Conservation (phyloP, 2,113 vertebrate genomes). For the Psittacus erithacus region DNA sequence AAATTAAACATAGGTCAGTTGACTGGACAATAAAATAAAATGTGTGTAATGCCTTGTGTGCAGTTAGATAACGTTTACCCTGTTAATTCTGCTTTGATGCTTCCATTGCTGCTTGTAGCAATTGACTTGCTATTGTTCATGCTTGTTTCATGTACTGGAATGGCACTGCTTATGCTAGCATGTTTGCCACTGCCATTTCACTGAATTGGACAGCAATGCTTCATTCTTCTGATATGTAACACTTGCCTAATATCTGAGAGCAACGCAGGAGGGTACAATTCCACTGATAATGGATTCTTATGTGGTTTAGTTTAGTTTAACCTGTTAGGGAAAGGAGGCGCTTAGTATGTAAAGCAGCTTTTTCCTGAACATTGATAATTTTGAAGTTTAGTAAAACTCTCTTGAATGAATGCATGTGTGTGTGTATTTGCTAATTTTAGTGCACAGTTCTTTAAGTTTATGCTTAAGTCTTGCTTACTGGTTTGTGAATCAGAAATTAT, state of each 20-base stretch:
- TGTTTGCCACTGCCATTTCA: constrained; percentile 1
- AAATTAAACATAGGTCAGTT: background rate
- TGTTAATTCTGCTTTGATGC: constrained; percentile 4
- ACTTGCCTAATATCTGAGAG: background rate
- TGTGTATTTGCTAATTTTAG: background rate
- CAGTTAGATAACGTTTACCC: background rate
- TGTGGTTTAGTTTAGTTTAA: background rate
- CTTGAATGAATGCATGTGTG: background rate
- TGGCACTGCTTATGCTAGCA: constrained; percentile 46
- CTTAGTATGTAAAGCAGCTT: background rate
- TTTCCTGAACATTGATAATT: background rate
- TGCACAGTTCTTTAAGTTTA: background rate
- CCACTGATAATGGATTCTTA: background rate
- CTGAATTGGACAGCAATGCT: background rate
- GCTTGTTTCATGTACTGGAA: background rate
- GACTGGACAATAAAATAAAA: background rate
- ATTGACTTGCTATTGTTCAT: background rate
- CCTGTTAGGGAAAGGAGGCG: background rate
- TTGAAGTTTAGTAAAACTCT: background rate
- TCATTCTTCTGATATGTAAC: background rate
- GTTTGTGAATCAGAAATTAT: background rate
- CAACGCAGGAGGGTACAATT: background rate
- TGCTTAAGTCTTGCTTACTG: background rate
- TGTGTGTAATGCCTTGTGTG: constrained; percentile 55
- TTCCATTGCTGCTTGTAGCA: background rate